These are phyloP conservation scores for Prinia subflava DNA, from an alignment of 2,113 vertebrate species.

Conservation along the genomic window DNA sequence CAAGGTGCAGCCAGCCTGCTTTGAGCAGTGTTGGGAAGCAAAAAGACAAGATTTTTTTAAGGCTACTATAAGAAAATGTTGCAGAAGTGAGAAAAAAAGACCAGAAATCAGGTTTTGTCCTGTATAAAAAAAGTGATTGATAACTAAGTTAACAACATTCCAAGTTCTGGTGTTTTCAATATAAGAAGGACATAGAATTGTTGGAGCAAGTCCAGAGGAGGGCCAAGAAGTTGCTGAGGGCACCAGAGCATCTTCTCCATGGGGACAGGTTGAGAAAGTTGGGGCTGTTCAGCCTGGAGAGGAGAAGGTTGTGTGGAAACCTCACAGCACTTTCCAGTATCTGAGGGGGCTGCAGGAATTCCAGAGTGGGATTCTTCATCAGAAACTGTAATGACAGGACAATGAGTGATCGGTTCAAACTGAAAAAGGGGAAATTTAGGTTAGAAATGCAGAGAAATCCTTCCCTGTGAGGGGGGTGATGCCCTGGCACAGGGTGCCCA, in stretches of 20 bases:
- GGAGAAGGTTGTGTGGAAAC: not conserved
- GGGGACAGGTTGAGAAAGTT: not conserved
- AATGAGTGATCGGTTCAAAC: not conserved
- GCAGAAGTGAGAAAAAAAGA: not conserved
- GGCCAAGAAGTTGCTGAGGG: not conserved
- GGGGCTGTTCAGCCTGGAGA: not conserved
- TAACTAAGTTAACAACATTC: not conserved
- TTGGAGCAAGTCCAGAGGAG: not conserved
- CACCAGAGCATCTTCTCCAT: not conserved
- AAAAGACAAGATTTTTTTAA: not conserved
- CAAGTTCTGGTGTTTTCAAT: not conserved
- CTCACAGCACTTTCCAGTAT: not conserved
- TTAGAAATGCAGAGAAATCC: not conserved
- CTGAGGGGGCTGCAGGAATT: not conserved
- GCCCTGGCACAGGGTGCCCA: not conserved
- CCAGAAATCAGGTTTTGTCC: not conserved
- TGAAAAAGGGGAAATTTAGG: not conserved
- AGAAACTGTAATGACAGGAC: not conserved
- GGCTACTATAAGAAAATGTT: not conserved
- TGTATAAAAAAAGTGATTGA: not conserved
- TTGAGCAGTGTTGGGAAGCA: not conserved
- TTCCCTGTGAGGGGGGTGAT: rapidly evolving
- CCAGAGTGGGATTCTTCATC: not conserved
- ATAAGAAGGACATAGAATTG: not conserved
- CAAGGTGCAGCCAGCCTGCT: not conserved